These are phyloP conservation scores for Bombus haemorrhoidalis DNA, from an alignment of 1,140 invertebrate genomes.

Conservation along the genomic window DNA sequence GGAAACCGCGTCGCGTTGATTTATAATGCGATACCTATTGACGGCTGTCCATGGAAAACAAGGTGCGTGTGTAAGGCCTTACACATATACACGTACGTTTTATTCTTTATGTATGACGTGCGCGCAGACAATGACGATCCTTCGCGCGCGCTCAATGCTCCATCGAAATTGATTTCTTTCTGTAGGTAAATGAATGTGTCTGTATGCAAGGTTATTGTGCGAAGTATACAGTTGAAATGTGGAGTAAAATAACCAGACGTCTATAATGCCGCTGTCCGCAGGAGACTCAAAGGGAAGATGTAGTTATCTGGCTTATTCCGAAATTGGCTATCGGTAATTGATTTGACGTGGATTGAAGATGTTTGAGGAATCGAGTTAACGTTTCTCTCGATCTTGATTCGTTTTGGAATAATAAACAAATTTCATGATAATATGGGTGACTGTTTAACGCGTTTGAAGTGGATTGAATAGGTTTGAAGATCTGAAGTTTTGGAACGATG, in stretches of 20 bases:
- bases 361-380: background rate
- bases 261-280: background rate
- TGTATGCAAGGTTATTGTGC: background rate
- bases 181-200: no score
- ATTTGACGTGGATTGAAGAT: background rate
- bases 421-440: no score
- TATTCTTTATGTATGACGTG: background rate
- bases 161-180: conserved; percentile 6
- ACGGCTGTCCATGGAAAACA: conserved; percentile 38
- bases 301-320: no score
- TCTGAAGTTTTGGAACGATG: no score
- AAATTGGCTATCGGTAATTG: background rate
- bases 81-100: background rate
- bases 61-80: background rate
- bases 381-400: no score
- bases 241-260: background rate
- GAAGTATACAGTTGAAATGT: no score
- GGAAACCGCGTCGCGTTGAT: conserved; percentile 43
- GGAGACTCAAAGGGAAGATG: no score
- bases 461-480: no score
- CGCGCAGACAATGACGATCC: background rate
- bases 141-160: background rate
- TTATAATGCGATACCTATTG: conserved; percentile 46
- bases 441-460: no score
- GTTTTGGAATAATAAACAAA: no score